phyloP scores from a whole-genome alignment of 2,888 invertebrate genomes.

The Dastarcus helophoroides region DNA sequence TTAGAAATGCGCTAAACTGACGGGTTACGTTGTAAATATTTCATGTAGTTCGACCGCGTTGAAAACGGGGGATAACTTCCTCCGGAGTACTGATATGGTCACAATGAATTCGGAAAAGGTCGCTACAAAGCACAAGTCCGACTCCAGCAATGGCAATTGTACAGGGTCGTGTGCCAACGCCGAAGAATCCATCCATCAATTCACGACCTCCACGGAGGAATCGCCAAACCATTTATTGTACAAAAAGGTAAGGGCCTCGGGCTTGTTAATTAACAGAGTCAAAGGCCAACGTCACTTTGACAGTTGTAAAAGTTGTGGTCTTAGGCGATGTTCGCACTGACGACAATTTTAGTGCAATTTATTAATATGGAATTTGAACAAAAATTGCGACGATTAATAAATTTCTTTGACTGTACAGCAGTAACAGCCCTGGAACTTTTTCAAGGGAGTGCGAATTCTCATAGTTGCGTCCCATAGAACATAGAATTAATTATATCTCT shows the following conservation, averaged over 20 bases:
- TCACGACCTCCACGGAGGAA: constrained; percentile 45
- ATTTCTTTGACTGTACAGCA: constrained; percentile 1
- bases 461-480: no score
- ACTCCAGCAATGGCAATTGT: constrained; percentile 37
- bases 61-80: no score
- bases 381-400: background rate
- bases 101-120: constrained; percentile 54
- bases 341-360: background rate
- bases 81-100: constrained; percentile 44
- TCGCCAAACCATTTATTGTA: constrained; percentile 83
- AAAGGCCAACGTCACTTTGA: background rate
- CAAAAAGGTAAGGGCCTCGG: constrained; percentile 73
- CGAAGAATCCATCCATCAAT: constrained; percentile 20
- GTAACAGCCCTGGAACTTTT: constrained; percentile 5
- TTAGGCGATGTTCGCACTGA: constrained; percentile 2
- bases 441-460: no score
- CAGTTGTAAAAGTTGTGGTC: no score
- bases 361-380: constrained; percentile 1
- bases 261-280: background rate
- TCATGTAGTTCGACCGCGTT: no score
- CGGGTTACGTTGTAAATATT: no score
- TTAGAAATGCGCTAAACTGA: no score
- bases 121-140: constrained; percentile 46
- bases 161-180: constrained; percentile 30
- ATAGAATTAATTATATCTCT: no score